Evolutionary conservation across 2,113 vertebrate genomes (phyloP).

Genomic region (Benitochromis conjunctus): DNA sequence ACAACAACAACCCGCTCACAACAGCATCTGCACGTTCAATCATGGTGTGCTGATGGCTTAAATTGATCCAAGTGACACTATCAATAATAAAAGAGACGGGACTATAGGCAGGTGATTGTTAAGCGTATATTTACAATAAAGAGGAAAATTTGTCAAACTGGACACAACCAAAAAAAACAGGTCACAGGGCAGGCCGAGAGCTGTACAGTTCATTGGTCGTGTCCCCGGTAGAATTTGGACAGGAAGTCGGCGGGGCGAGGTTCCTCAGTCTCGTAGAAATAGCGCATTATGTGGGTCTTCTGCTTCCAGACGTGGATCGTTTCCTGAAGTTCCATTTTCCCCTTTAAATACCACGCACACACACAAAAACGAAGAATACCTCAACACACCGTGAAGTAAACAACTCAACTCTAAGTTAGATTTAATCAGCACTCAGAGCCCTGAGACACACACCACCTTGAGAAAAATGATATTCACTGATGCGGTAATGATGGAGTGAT

Average conservation of each 20-base stretch:
- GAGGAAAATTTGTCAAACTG: slow-evolving; percentile 42
- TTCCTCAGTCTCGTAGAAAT: slow-evolving; percentile 83
- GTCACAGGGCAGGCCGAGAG: neutral
- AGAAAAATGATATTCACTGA: neutral
- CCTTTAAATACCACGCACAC: slow-evolving; percentile 62
- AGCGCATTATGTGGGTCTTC: slow-evolving; percentile 93
- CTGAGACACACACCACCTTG: neutral
- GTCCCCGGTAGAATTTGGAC: slow-evolving; percentile 90
- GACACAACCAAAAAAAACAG: slow-evolving; percentile 6
- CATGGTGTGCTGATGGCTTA: neutral
- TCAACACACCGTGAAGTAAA: neutral
- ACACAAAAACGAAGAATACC: rapidly evolving
- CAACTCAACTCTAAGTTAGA: neutral
- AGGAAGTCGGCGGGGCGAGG: slow-evolving; percentile 84
- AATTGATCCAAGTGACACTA: neutral
- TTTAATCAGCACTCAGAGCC: neutral
- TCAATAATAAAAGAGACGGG: neutral
- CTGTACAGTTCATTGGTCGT: slow-evolving; percentile 79
- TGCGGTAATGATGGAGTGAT: neutral
- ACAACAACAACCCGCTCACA: neutral
- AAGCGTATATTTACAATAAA: slow-evolving; percentile 72
- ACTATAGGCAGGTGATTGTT: neutral
- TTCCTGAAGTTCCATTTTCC: slow-evolving; percentile 94
- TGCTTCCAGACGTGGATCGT: slow-evolving; percentile 95
- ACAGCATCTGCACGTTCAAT: neutral